Evolutionary conservation across 2,888 invertebrate genomes (phyloP).

Genomic region (Leptinotarsa juncta): DNA sequence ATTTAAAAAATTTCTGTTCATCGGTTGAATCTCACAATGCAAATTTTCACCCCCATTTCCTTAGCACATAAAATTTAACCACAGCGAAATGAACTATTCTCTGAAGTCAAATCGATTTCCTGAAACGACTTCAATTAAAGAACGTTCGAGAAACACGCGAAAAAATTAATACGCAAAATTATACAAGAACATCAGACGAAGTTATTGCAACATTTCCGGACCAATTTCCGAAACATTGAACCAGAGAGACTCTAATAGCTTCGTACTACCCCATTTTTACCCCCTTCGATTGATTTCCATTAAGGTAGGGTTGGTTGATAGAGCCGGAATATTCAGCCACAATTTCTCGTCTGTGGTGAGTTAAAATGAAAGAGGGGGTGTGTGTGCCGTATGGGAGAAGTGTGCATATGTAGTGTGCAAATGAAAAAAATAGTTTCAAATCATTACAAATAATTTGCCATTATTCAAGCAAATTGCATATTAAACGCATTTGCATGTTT

Average conservation of each 20-base stretch:
- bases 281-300: conserved; percentile 52
- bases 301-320: conserved; percentile 49
- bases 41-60: conserved; percentile 30
- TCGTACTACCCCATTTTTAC: conserved; percentile 50
- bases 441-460: too few relatives aligned
- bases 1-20: too few relatives aligned
- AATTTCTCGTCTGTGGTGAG: conserved; percentile 29
- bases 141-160: conserved; percentile 40
- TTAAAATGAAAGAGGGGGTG: conserved; percentile 10
- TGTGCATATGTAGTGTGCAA: too few relatives aligned
- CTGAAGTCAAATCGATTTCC: conserved; percentile 32
- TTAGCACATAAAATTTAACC: conserved; percentile 29
- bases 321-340: conserved; percentile 43
- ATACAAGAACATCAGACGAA: conserved; percentile 57
- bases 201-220: conserved; percentile 61
- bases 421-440: too few relatives aligned
- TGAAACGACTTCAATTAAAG: conserved; percentile 42
- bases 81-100: conserved; percentile 28
- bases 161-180: conserved; percentile 60
- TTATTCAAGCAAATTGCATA: too few relatives aligned
- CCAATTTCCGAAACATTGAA: conserved; percentile 62
- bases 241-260: conserved; percentile 53
- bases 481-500: too few relatives aligned
- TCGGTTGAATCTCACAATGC: too few relatives aligned
- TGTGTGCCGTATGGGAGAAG: neutral